phyloP scores from a whole-genome alignment of 1,140 invertebrate species.

The Tetragonula clypearis region DNA sequence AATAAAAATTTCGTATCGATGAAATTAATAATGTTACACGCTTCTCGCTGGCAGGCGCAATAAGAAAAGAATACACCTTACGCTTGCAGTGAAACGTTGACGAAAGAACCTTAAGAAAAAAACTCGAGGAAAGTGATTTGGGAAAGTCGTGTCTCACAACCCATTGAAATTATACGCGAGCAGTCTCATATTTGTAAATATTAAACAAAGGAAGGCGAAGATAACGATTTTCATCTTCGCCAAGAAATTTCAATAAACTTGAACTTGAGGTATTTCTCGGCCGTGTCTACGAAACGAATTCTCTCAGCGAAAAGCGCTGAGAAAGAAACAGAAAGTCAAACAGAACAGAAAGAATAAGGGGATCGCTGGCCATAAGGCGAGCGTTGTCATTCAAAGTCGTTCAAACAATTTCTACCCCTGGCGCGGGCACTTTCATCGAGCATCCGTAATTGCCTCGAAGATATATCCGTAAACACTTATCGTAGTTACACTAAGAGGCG shows the following conservation, averaged over 20 bases:
- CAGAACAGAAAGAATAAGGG: not conserved
- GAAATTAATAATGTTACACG: too few relatives aligned
- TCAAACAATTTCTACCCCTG: constrained; percentile 19
- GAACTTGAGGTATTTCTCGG: not conserved
- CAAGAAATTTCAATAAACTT: not conserved
- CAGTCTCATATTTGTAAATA: too few relatives aligned
- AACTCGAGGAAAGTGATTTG: too few relatives aligned
- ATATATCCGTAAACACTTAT: constrained; percentile 50
- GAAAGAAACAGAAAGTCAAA: not conserved
- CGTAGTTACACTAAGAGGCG: constrained; percentile 29
- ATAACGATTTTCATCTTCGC: too few relatives aligned
- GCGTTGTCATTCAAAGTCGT: not conserved
- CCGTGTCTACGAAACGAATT: not conserved
- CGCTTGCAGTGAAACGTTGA: too few relatives aligned
- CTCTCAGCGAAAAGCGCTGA: not conserved
- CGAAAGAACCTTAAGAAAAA: too few relatives aligned
- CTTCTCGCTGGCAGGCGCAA: too few relatives aligned
- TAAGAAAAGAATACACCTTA: too few relatives aligned
- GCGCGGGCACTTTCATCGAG: constrained; percentile 12
- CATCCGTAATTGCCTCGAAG: constrained; percentile 38
- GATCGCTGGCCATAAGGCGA: not conserved
- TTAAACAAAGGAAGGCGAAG: too few relatives aligned
- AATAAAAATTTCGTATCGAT: too few relatives aligned
- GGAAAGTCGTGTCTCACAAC: too few relatives aligned
- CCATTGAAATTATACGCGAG: too few relatives aligned